Percentiles rank a stretch among this genome's conserved stretches.
These are phyloP conservation scores for Nycticorax nycticorax DNA, from an alignment of 2,113 vertebrate genomes.

Conservation along the genomic window DNA sequence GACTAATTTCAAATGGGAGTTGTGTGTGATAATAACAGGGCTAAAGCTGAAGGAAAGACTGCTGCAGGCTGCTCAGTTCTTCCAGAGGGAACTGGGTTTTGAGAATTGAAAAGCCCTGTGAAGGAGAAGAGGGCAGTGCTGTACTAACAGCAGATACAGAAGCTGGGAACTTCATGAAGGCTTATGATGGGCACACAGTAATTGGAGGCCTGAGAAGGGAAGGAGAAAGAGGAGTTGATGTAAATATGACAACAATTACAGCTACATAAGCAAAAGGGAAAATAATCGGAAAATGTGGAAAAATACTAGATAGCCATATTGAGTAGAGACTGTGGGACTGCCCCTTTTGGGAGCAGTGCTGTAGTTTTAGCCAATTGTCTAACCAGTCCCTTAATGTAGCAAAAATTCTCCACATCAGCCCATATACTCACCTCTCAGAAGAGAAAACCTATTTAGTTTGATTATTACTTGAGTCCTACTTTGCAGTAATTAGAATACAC, in stretches of 20 bases:
- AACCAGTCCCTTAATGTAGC: background rate
- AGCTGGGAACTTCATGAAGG: background rate
- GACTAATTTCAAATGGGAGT: constrained; percentile 13
- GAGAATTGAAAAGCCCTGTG: background rate
- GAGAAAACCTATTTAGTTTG: background rate
- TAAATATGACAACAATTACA: background rate
- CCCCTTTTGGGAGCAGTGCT: background rate
- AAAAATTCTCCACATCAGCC: background rate
- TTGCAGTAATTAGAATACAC: constrained; percentile 23
- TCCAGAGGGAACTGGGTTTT: background rate
- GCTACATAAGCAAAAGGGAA: background rate
- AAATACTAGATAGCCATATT: background rate
- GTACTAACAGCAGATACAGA: background rate
- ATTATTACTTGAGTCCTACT: background rate
- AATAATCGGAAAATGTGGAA: background rate
- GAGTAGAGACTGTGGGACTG: background rate
- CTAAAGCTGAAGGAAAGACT: constrained; percentile 6
- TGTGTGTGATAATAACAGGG: background rate
- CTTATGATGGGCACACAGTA: background rate
- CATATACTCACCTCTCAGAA: background rate
- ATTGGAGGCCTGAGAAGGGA: background rate
- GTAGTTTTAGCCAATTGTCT: background rate
- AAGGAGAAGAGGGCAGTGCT: background rate
- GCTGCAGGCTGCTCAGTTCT: background rate
- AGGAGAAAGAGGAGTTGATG: background rate